phyloP scores from a whole-genome alignment of 1,140 invertebrate genomes.

The Anagrus nilaparvatae region DNA sequence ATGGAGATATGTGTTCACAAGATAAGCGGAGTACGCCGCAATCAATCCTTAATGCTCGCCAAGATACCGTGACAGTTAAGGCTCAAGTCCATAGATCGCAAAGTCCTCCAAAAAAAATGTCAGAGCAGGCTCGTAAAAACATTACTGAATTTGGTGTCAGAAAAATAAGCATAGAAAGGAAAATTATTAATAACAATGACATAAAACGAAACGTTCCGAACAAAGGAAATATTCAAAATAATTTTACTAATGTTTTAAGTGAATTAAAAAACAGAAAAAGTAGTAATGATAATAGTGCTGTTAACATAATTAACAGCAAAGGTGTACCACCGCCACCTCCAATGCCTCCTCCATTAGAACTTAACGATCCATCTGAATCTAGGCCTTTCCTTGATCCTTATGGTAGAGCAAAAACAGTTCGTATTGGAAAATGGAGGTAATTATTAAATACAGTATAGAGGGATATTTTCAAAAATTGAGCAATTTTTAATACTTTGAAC shows the following conservation, averaged over 20 bases:
- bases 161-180: constrained; percentile 34
- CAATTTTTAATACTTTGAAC: not conserved
- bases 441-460: not conserved
- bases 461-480: not conserved
- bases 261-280: constrained; percentile 50
- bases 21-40: constrained; percentile 25
- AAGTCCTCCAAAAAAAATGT: constrained; percentile 34
- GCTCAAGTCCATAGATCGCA: constrained; percentile 43
- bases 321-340: constrained; percentile 70
- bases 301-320: constrained; percentile 38
- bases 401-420: constrained; percentile 85
- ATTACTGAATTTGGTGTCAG: constrained; percentile 30
- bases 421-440: constrained; percentile 82
- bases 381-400: constrained; percentile 82
- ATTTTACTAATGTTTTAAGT: constrained; percentile 46
- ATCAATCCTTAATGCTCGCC: constrained; percentile 24
- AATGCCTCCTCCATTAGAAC: constrained; percentile 70
- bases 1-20: constrained; percentile 30
- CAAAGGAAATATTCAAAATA: constrained; percentile 39
- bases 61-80: constrained; percentile 39
- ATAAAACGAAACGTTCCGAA: constrained; percentile 27
- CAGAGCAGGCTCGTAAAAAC: constrained; percentile 26
- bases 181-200: constrained; percentile 21
- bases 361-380: constrained; percentile 64
- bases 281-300: constrained; percentile 48